A percentile compares a stretch with the other conserved stretches of the same genome.
Conservation (phyloP, 2,113 vertebrate species). For the Mastomys natalensis region DNA sequence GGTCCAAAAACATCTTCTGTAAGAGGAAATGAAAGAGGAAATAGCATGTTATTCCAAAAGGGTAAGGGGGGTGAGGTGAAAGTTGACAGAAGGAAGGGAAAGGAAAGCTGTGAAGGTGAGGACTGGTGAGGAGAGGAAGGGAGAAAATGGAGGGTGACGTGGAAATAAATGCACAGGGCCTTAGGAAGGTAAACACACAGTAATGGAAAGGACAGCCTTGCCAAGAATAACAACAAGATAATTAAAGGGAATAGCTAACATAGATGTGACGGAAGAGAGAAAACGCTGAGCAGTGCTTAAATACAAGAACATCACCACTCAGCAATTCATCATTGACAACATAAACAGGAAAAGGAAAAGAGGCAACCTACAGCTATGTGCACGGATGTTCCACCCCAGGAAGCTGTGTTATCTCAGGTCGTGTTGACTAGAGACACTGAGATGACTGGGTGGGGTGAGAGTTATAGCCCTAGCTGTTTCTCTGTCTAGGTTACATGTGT, state of each 20-base stretch:
- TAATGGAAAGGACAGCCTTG: constrained; percentile 69
- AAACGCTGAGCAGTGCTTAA: constrained; percentile 74
- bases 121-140: constrained; percentile 67
- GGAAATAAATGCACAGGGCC: constrained; percentile 75
- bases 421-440: constrained; percentile 75
- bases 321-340: constrained; percentile 70
- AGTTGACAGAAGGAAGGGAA: constrained; percentile 82
- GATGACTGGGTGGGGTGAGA: constrained; percentile 56
- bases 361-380: constrained; percentile 40
- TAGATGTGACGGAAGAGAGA: constrained; percentile 80
- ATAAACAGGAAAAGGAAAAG: constrained; percentile 81
- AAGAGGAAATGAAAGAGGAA: constrained; percentile 91
- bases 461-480: constrained; percentile 58
- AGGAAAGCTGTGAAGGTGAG: constrained; percentile 83
- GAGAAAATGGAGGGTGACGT: constrained; percentile 69
- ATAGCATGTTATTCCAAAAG: constrained; percentile 87
- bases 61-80: constrained; percentile 82
- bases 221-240: constrained; percentile 86
- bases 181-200: constrained; percentile 81
- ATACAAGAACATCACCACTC: constrained; percentile 71
- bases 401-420: constrained; percentile 44
- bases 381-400: constrained; percentile 24
- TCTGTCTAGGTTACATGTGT: not conserved
- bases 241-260: constrained; percentile 83
- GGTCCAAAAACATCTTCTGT: constrained; percentile 91